Percentiles rank a stretch among this genome's conserved stretches.
Evolutionary conservation across 2,113 vertebrate genomes (phyloP).

Genomic region (Anhinga anhinga): DNA sequence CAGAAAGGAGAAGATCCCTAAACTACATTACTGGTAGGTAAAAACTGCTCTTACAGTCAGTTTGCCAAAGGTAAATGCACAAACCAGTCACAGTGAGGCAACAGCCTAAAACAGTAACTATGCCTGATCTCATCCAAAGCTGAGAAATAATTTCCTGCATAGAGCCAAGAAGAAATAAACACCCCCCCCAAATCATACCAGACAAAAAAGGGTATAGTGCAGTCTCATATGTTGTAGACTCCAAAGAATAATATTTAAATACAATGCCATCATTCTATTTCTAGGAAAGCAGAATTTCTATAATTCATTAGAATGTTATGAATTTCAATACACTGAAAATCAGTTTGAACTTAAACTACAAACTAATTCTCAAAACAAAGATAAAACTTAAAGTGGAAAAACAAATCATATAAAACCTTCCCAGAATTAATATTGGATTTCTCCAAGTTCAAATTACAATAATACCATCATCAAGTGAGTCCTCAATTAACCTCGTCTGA

Average conservation of each 20-base stretch:
- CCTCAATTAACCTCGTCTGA: slow-evolving; percentile 58
- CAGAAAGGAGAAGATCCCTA: not conserved
- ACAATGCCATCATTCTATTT: not conserved
- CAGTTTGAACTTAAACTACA: not conserved
- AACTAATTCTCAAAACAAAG: not conserved
- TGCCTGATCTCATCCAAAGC: not conserved
- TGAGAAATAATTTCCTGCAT: not conserved
- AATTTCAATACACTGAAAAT: not conserved
- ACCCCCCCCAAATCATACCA: not conserved
- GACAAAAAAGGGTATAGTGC: not conserved
- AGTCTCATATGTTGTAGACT: not conserved
- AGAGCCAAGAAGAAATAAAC: not conserved
- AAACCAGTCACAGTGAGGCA: not conserved
- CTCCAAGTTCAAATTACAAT: slow-evolving; percentile 30
- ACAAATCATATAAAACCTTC: not conserved
- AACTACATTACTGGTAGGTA: not conserved
- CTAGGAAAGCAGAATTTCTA: not conserved
- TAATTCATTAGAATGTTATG: not conserved
- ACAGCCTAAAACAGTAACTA: not conserved
- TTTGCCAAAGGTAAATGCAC: not conserved
- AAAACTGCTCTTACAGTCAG: not conserved
- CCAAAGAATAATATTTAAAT: not conserved
- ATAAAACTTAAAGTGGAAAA: slow-evolving; percentile 16
- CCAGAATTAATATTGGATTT: slow-evolving; percentile 27
- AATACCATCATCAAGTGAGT: slow-evolving; percentile 12